Base-by-base conservation (phyloP, 2,797 vertebrate genomes). In the Basileuterus tristriatus region DNA sequence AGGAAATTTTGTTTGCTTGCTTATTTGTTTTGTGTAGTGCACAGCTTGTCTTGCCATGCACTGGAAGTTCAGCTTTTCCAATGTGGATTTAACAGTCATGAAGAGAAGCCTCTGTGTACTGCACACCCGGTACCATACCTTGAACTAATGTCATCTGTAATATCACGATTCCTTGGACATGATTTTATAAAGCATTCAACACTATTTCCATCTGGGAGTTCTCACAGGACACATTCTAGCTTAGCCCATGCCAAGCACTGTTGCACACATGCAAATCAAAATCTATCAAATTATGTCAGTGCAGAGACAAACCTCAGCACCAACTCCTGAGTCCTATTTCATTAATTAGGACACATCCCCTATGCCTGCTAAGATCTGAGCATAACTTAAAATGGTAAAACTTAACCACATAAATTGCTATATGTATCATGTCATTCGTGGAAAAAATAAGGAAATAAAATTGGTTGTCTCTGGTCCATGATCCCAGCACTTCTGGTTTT, bases 61-160 rank as follows among this genome's bases (percentile, higher is more conserved):
- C 26, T 47, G 39, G 19, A 43, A 77, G 13, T 59, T 77, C 41
- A 91, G 7, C 10, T 50, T 69, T 86, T 81, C 27, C 56, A 36
- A 2, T 11, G 14, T 15, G 9, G 26, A 67, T 91, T 78, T 84
- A 29, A 12, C 24, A 49, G 27, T 5, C 27, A 26, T 6, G 22
- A 89, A n/a, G 22, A 83, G 21, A 83, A 62, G 23, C 27, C 26
- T 27, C 36, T 43, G 5, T n/a, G 27, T 4, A 0, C 11, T 29
- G 30, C 8, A 14, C 27, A 16, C 11, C 24, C 0, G 0, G 30
- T 36, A 50, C 22, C 36, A 44, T 15, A 14, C 14, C 9, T 20
- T 32, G 22, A 81, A 68, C 20, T 41, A 34, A 63, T 2, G 11
- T 8, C 10, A 2, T 26, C 37, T 60, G 26, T 27, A 86, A 47